phyloP scores from a whole-genome alignment of 35 echinoderm and acorn worm genomes.

The Stichopus chloronotus region DNA sequence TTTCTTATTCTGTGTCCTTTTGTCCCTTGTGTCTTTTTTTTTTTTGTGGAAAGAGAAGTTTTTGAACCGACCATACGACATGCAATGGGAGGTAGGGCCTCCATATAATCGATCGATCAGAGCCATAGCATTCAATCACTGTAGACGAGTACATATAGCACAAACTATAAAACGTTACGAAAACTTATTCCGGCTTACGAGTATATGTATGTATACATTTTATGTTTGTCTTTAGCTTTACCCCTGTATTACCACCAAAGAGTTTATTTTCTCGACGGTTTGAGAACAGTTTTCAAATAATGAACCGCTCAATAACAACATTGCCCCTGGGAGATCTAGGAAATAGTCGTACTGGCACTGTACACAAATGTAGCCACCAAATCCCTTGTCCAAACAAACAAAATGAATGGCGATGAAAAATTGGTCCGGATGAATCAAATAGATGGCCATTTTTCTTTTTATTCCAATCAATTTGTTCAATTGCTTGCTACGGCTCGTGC shows the following conservation, averaged over 20 bases:
- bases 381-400: conserved; percentile 38
- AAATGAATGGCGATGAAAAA: conserved; percentile 36
- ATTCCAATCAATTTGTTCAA: background rate
- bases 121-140: background rate
- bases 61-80: background rate
- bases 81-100: background rate
- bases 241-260: conserved; percentile 13
- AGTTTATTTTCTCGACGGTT: conserved; percentile 42
- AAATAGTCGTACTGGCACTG: background rate
- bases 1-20: background rate
- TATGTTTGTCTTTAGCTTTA: conserved; percentile 24
- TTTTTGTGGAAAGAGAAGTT: background rate
- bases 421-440: conserved; percentile 38
- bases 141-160: background rate
- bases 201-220: conserved; percentile 19
- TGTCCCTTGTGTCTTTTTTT: too few relatives aligned
- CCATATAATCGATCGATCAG: background rate
- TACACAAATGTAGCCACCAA: conserved; percentile 44
- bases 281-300: conserved; percentile 55
- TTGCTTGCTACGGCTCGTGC: background rate
- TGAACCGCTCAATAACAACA: conserved; percentile 45
- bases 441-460: conserved; percentile 6
- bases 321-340: conserved; percentile 25
- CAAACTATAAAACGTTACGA: background rate
- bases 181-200: background rate